phyloP scores from a whole-genome alignment of 2,888 invertebrate species.

The Listrodromus nycthemerus region DNA sequence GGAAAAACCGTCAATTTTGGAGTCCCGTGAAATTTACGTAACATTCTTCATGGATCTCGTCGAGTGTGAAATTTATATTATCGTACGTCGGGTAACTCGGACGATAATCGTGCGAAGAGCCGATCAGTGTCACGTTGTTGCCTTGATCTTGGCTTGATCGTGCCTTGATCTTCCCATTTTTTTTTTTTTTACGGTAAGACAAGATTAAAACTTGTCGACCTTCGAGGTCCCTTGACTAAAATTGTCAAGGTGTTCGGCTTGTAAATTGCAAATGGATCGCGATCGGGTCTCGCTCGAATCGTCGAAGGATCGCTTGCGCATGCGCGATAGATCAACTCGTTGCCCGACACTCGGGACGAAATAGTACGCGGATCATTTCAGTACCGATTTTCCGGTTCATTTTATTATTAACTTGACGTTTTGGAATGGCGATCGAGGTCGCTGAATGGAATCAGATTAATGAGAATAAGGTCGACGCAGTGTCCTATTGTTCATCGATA shows the following conservation, averaged over 20 bases:
- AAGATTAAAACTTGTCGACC: slow-evolving; percentile 45
- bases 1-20: no score
- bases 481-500: neutral
- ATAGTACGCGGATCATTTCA: no score
- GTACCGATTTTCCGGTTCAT: neutral
- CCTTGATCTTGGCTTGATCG: neutral
- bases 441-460: slow-evolving; percentile 38
- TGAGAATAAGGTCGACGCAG: slow-evolving; percentile 46
- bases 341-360: no score
- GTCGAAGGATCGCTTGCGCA: no score
- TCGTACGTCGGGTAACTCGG: slow-evolving; percentile 6
- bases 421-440: slow-evolving; percentile 44
- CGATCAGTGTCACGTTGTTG: neutral
- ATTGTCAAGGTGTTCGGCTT: slow-evolving; percentile 52
- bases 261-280: neutral
- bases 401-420: slow-evolving; percentile 10
- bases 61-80: slow-evolving; percentile 8
- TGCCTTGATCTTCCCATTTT: neutral
- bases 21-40: no score
- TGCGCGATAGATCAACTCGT: no score
- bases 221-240: slow-evolving; percentile 40
- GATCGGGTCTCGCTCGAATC: no score
- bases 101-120: neutral
- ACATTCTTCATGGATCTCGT: neutral
- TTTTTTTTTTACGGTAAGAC: slow-evolving; percentile 24